These are phyloP conservation scores for Nephrotoma flavescens DNA, from an alignment of 2,888 invertebrate species.

Conservation along the genomic window DNA sequence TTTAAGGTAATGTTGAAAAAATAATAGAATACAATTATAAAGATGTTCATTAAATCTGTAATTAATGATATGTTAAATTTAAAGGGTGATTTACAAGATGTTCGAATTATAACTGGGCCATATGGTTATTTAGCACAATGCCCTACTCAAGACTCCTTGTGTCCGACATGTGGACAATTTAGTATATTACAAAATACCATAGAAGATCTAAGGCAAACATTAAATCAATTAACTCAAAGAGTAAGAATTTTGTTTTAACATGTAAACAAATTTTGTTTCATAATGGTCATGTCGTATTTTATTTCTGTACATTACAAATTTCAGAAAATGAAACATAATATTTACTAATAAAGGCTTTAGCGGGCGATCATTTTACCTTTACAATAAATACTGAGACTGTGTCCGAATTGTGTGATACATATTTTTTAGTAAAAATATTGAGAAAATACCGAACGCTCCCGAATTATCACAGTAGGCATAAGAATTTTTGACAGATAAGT, in stretches of 20 bases:
- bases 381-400: no score
- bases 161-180: slow-evolving; percentile 85
- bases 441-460: no score
- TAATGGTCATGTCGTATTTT: background rate
- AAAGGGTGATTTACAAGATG: slow-evolving; percentile 79
- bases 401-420: no score
- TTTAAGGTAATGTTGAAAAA: slow-evolving; percentile 52
- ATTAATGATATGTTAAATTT: background rate
- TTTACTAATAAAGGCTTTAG: no score
- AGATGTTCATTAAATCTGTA: background rate
- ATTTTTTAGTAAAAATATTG: no score
- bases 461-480: no score
- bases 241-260: slow-evolving; percentile 37
- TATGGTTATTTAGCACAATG: slow-evolving; percentile 79
- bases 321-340: no score
- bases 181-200: slow-evolving; percentile 69
- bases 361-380: no score
- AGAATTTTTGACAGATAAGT: no score
- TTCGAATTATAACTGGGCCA: slow-evolving; percentile 68
- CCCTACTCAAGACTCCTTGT: slow-evolving; percentile 70
- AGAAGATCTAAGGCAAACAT: slow-evolving; percentile 61
- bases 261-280: background rate
- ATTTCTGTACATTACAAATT: background rate
- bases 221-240: slow-evolving; percentile 71
- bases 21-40: slow-evolving; percentile 15